These are phyloP conservation scores for Stigmatopora argus DNA, from an alignment of 2,113 vertebrate genomes.

Conservation along the genomic window DNA sequence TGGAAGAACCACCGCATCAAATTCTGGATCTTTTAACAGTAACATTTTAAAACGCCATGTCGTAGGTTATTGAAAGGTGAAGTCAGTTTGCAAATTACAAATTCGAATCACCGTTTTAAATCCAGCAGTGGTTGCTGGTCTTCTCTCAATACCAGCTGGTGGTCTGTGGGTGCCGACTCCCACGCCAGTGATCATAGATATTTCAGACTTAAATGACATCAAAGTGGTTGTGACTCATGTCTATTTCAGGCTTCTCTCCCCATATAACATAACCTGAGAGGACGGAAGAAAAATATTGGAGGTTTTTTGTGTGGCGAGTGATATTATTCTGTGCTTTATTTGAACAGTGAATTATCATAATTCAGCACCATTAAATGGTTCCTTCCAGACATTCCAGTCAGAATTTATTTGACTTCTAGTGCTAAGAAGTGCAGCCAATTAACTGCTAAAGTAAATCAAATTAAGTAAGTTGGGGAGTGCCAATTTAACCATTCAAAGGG, in stretches of 20 bases:
- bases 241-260: not conserved
- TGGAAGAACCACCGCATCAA: too few relatives aligned
- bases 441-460: too few relatives aligned
- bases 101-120: not conserved
- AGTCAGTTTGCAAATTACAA: not conserved
- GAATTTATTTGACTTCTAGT: too few relatives aligned
- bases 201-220: conserved; percentile 42
- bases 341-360: too few relatives aligned
- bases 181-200: conserved; percentile 32
- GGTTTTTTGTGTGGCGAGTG: not conserved
- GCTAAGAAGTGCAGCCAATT: too few relatives aligned
- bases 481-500: too few relatives aligned
- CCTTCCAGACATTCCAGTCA: too few relatives aligned
- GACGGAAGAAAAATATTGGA: not conserved
- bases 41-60: too few relatives aligned
- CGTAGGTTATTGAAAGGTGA: too few relatives aligned
- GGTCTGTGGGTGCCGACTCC: conserved; percentile 13
- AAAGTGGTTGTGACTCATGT: conserved; percentile 31
- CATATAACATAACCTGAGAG: not conserved
- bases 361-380: not conserved
- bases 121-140: not conserved
- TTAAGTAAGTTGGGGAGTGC: too few relatives aligned
- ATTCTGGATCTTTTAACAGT: too few relatives aligned
- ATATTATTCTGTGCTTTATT: not conserved
- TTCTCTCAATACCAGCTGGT: not conserved